Percentiles rank a stretch among this genome's conserved stretches.
These are phyloP conservation scores for Tympanuchus pallidicinctus DNA, from an alignment of 2,113 vertebrate genomes.

Conservation along the genomic window DNA sequence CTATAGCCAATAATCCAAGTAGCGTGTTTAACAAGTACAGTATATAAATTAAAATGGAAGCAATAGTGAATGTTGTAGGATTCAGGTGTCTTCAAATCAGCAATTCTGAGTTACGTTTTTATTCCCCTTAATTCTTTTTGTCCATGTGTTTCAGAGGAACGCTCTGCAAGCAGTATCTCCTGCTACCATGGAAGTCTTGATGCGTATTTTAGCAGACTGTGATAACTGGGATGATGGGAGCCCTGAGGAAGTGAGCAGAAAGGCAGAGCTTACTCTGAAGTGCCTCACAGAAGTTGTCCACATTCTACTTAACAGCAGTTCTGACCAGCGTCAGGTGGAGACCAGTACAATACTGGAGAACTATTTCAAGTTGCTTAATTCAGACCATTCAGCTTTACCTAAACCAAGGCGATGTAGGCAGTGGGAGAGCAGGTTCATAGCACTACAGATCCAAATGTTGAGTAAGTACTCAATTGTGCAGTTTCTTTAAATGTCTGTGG, in stretches of 20 bases:
- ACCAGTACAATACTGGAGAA: slow-evolving; percentile 93
- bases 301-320: slow-evolving; percentile 92
- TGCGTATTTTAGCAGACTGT: slow-evolving; percentile 92
- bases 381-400: slow-evolving; percentile 88
- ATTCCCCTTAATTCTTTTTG: background rate
- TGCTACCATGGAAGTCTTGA: slow-evolving; percentile 97
- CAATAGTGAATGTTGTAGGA: background rate
- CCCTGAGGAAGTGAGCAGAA: slow-evolving; percentile 88
- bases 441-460: slow-evolving; percentile 95
- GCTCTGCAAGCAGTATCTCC: slow-evolving; percentile 96
- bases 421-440: slow-evolving; percentile 93
- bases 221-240: slow-evolving; percentile 84
- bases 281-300: slow-evolving; percentile 96
- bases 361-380: slow-evolving; percentile 98
- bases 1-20: background rate
- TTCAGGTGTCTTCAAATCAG: background rate
- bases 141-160: slow-evolving; percentile 85
- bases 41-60: background rate
- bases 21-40: background rate
- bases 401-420: slow-evolving; percentile 80
- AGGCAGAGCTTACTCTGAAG: slow-evolving; percentile 90
- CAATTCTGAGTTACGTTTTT: background rate
- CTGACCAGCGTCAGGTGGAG: slow-evolving; percentile 97
- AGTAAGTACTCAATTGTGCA: slow-evolving; percentile 79
- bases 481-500: background rate